Conservation (phyloP, 2,888 invertebrate genomes). For the Augochlorella aurata region DNA sequence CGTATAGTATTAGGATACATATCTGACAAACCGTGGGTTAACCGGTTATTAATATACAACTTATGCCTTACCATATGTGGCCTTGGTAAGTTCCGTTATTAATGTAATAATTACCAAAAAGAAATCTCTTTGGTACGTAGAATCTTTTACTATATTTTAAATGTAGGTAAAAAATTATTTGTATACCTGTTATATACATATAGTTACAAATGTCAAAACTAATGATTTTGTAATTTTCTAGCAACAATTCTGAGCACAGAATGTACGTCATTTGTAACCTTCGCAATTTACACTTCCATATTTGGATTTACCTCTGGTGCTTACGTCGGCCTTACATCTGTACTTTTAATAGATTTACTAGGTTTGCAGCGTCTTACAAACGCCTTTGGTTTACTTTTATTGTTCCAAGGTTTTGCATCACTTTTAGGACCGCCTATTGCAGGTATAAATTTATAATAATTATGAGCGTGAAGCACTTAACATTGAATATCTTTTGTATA, state of each 20-base stretch:
- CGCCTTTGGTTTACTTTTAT: slow-evolving; percentile 94
- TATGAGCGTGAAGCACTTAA: neutral
- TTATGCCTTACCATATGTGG: slow-evolving; percentile 94
- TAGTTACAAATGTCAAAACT: neutral
- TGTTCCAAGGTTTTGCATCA: slow-evolving; percentile 97
- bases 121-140: neutral
- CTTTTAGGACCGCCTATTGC: slow-evolving; percentile 96
- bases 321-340: slow-evolving; percentile 97
- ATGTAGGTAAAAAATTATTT: neutral
- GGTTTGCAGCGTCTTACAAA: slow-evolving; percentile 97
- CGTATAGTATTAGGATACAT: slow-evolving; percentile 93
- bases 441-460: slow-evolving; percentile 85
- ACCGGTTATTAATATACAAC: slow-evolving; percentile 95
- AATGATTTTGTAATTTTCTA: slow-evolving; percentile 76
- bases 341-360: slow-evolving; percentile 95
- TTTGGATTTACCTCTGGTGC: slow-evolving; percentile 97
- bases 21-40: slow-evolving; percentile 94
- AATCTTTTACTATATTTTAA: neutral
- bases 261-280: slow-evolving; percentile 88
- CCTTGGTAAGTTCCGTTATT: slow-evolving; percentile 85
- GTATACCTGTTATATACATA: too few relatives aligned
- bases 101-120: neutral
- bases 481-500: slow-evolving; percentile 7
- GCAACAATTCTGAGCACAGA: slow-evolving; percentile 92
- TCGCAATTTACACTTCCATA: slow-evolving; percentile 89